Base-by-base conservation (phyloP, 1,140 invertebrate species). In the Drosophila bocqueti region DNA sequence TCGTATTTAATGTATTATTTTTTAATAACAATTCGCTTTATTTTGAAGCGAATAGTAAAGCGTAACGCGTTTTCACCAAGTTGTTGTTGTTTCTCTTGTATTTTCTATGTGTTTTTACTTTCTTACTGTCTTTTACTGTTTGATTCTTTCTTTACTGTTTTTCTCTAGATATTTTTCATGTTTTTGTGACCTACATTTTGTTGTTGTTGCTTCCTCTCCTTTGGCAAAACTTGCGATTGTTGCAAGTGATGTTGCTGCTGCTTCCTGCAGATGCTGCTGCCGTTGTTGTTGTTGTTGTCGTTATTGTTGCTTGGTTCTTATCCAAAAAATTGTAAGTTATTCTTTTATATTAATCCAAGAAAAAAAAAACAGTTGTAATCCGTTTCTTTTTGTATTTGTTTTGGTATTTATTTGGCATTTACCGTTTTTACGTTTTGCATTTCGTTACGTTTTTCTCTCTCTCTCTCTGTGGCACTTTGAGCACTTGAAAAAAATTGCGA, bases 401-500 rank as follows among this genome's bases (percentile, higher is more conserved):
- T 68, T 47, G 36, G 15, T 50, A n/a, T 15, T 65, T 52, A 34
- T 63, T 43, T 65, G 54, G 36, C 54, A 46, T 58, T 65, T 67
- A 43, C 59, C 67, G 46, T 63, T 67, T 45, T 49, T 65, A 40
- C 31, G 42, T 61, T 52, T 45, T 71, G 13, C 38, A 40, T 57
- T 55, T 55, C 18, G 13, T 38, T 55, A 55, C 52, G 52, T 40
- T 63, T 52, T 16, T 50, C 18, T 46, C 21, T 46, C 6, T 24
- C 21, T 36, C 5, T 46, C 10, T 46, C n/a, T 38, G 36, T 42
- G 49, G 40, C 65, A 69, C 63, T 68, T 62, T 49, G 47, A 79
- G 83, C 83, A 86, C 83, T 87, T 87, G 83, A 87, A 86, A 86
- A 84, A 85, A 86, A 85, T 72, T 77, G 52, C 68, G 49, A 63